A percentile compares a stretch with the other conserved stretches of the same genome.
These are phyloP conservation scores for Ara ararauna DNA, from an alignment of 2,797 vertebrate genomes.

Conservation along the genomic window DNA sequence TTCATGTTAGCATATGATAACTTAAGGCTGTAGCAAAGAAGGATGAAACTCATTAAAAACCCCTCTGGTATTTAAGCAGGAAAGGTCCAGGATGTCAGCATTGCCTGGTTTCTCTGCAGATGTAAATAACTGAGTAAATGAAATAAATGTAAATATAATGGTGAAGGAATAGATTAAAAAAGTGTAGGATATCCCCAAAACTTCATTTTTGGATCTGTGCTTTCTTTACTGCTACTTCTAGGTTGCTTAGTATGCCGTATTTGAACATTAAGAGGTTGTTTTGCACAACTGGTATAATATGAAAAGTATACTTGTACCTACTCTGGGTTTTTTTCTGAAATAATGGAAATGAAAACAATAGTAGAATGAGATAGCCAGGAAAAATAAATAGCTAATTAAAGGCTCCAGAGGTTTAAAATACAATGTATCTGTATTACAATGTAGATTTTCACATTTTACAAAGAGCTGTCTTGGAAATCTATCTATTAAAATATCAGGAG, in stretches of 20 bases:
- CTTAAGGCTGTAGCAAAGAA: background rate
- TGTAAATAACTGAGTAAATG: background rate
- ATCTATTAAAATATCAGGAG: slow-evolving; percentile 65
- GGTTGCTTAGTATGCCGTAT: background rate
- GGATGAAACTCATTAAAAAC: background rate
- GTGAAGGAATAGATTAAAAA: background rate
- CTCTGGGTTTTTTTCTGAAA: background rate
- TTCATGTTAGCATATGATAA: background rate
- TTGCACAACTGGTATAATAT: background rate
- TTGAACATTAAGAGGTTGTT: background rate
- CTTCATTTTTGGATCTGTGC: background rate
- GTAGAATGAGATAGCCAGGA: background rate
- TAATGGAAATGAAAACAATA: slow-evolving; percentile 47
- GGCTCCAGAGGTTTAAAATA: slow-evolving; percentile 19
- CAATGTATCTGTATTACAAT: slow-evolving; percentile 31
- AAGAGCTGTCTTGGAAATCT: slow-evolving; percentile 49
- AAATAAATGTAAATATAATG: background rate
- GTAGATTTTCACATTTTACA: slow-evolving; percentile 57
- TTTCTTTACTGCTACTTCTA: background rate
- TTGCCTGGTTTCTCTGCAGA: background rate
- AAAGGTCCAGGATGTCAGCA: background rate
- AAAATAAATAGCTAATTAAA: slow-evolving; percentile 56
- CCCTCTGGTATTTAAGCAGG: background rate
- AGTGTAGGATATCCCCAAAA: background rate
- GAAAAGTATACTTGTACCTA: background rate